Percentiles rank a stretch among this genome's conserved stretches.
Conservation (phyloP, 2,888 invertebrate genomes). For the Athalia rosae region DNA sequence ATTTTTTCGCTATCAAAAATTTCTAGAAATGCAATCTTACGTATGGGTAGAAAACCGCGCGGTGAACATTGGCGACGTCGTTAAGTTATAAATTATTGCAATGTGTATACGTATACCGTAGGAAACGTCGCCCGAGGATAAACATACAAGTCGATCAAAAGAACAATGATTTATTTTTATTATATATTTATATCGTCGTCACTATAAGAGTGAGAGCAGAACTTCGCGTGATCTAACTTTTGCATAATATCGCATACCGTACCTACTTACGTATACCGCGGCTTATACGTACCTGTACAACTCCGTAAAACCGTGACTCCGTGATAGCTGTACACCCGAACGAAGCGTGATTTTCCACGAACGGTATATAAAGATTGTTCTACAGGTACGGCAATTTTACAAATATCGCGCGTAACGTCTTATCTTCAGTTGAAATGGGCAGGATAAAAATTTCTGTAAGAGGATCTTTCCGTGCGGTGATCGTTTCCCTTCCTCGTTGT, state of each 20-base stretch:
- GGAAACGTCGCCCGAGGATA: constrained; percentile 7
- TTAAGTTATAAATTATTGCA: too few relatives aligned
- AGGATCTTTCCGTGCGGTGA: not conserved
- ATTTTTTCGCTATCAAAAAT: too few relatives aligned
- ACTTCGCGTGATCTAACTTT: constrained; percentile 26
- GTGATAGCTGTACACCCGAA: constrained; percentile 21
- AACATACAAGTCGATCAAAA: not conserved
- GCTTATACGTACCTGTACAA: too few relatives aligned
- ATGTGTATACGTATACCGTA: not conserved
- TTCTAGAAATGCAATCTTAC: too few relatives aligned
- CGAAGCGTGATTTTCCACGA: constrained; percentile 41
- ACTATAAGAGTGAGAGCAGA: not conserved
- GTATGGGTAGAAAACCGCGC: too few relatives aligned
- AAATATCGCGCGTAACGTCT: constrained; percentile 44
- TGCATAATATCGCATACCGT: not conserved
- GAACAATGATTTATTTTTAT: constrained; percentile 22
- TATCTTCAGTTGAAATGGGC: not conserved
- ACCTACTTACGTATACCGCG: too few relatives aligned
- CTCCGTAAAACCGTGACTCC: too few relatives aligned
- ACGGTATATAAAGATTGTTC: constrained; percentile 38
- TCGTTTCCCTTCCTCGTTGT: constrained; percentile 37
- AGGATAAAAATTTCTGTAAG: too few relatives aligned
- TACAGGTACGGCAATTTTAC: constrained; percentile 27
- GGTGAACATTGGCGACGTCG: too few relatives aligned
- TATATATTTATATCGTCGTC: not conserved